Percentiles rank a stretch among this genome's conserved stretches.
Evolutionary conservation across 2,113 vertebrate species (phyloP).

Genomic region (Brienomyrus longianalis): DNA sequence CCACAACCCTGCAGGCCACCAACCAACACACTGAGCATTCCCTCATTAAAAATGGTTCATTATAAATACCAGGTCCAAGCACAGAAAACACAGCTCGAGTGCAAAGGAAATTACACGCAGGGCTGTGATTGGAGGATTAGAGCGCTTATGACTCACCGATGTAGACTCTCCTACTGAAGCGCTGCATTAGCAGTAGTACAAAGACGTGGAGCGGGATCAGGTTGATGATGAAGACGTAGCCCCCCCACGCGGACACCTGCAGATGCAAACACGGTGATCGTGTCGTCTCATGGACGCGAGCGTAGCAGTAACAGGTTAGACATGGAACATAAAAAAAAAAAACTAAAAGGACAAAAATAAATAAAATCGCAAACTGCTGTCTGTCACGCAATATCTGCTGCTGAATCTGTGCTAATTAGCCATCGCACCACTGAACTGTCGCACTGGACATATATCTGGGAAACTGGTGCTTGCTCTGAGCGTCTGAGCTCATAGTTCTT

Average conservation of each 20-base stretch:
- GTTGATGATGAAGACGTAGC: constrained; percentile 98
- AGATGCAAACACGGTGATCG: not conserved
- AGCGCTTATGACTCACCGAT: constrained; percentile 72
- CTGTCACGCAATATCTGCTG: not conserved
- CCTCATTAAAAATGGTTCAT: not conserved
- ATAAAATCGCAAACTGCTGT: not conserved
- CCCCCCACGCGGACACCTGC: constrained; percentile 98
- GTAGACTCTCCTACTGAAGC: constrained; percentile 93
- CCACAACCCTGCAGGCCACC: not conserved
- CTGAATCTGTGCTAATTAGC: not conserved
- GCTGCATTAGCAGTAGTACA: constrained; percentile 92
- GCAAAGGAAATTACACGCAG: not conserved
- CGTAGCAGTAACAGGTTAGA: not conserved
- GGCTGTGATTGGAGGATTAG: not conserved
- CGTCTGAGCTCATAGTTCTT: not conserved
- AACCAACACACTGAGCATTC: not conserved
- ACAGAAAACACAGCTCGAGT: not conserved
- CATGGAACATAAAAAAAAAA: not conserved
- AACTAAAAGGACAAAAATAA: not conserved
- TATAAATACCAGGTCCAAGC: not conserved
- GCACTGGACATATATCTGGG: not conserved
- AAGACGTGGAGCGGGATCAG: constrained; percentile 97
- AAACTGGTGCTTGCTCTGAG: not conserved
- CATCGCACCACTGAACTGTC: not conserved
- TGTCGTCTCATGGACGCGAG: not conserved